Conservation (phyloP, 1,140 invertebrate genomes). For the Formica exsecta region DNA sequence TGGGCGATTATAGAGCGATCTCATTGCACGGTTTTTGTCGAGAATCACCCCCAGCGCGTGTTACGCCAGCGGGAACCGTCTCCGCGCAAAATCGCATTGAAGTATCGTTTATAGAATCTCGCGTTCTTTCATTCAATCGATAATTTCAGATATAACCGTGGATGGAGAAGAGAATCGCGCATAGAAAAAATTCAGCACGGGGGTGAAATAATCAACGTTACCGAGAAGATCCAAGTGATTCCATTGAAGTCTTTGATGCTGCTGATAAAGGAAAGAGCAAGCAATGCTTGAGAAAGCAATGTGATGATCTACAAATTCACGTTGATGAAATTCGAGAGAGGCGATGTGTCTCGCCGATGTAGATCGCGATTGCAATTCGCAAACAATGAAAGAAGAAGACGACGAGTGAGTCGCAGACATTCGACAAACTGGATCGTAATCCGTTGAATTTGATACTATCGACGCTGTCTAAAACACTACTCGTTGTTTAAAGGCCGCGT, state of each 20-base stretch:
- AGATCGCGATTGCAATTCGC: neutral
- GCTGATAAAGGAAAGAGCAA: too few relatives aligned
- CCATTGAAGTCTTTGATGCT: too few relatives aligned
- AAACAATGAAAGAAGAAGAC: neutral
- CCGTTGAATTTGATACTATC: slow-evolving; percentile 14
- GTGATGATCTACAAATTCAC: neutral
- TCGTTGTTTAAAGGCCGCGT: slow-evolving; percentile 4
- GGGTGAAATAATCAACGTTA: neutral
- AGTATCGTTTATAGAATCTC: slow-evolving; percentile 3
- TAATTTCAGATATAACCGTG: neutral
- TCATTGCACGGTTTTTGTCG: neutral
- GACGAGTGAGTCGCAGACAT: slow-evolving; percentile 23
- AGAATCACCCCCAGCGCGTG: neutral
- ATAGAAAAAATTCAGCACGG: neutral
- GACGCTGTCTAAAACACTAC: slow-evolving; percentile 6
- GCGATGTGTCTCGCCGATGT: too few relatives aligned
- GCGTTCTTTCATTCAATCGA: neutral
- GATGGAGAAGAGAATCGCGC: too few relatives aligned
- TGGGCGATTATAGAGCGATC: neutral
- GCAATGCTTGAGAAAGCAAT: too few relatives aligned
- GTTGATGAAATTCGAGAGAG: neutral
- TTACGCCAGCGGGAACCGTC: neutral
- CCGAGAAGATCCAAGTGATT: neutral
- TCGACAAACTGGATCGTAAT: neutral
- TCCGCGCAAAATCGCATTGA: neutral